Base-by-base conservation (phyloP, 2,113 vertebrate genomes). In the Miniopterus natalensis region DNA sequence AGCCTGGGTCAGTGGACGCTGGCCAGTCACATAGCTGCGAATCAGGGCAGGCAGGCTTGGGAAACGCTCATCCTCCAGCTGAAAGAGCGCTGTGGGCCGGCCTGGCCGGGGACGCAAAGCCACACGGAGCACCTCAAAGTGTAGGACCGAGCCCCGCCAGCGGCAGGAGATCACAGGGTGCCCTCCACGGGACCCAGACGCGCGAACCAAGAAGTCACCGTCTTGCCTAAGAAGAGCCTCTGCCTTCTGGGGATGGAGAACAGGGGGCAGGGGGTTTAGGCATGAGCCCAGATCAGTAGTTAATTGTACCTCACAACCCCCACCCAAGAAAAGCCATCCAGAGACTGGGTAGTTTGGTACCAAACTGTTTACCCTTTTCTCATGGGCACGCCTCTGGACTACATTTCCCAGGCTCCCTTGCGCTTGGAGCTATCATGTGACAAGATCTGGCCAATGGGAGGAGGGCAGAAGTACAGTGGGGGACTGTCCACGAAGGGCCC, bases 41-140 rank as follows among this genome's bases (percentile, higher is more conserved):
- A 99, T 98, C 84, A 99, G 98, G 49, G 99, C 98, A 0, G 99
- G 98, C 55, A 99, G 96, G 31, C 98, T 99, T 97, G 99, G 98
- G 49, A 99, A 99, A 91, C 98, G 99, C 73, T 99, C 99, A 63
- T 99, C 98, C 96, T 99, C 99, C 29, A 99, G 99, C 98, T 99
- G 99, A 98, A 99, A 99, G 92, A 99, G 98, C 92, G 98, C 98
- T 47, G 98, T 90, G 2, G 99, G 97, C 96, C 98, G 98, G 59
- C 99, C 99, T 96, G 99, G 98, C 84, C 99, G 98, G 68, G 99
- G 99, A 11, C 99, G 98, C n/a, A 99, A 98, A 8, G 98, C 97
- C 63, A 99, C 98, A 1, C 98, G 98, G 84, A 99, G 99, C 96
- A 99, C 99, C 96, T 99, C 99, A 27, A 99, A 99, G 96, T 99